Evolutionary conservation across 2,113 vertebrate species (phyloP), one percentile per base, ranked within the genome.

Genomic region (Tragelaphus imberbis): DNA sequence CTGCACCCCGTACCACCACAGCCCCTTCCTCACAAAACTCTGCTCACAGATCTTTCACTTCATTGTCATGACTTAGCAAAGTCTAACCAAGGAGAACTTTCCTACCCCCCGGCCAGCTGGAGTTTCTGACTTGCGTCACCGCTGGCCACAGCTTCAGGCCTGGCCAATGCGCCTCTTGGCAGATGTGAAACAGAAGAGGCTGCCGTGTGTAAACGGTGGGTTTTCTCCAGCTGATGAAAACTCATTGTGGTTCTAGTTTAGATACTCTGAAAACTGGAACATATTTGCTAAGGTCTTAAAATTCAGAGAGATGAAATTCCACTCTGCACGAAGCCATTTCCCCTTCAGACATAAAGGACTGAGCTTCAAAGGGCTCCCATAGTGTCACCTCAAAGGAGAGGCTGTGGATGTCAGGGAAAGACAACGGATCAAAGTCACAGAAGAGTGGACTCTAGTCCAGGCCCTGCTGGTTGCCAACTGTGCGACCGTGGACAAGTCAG

Each of bases 191-290:
- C 89, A 94, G 65, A 97, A 98, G 97, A 97, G 44, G 97, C 91
- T n/a, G 77, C 75, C 91, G 1, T 94, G 92, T 84, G 88, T 96
- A 97, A 98, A 97, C 11, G 14, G 12, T 95, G 95, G 95, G 92
- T 96, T 97, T 97, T 94, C 88, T 96, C 93, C 96, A 95, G 94
- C 94, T 91, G 91, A 96, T 95, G 97, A 97, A 98, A 98, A 97
- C n/a, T 95, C 79, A 19, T 25, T 97, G 97, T 68, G 96, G 96
- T 97, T 98, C 96, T 84, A 85, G 84, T 51, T 93, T 93, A 94
- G 77, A 97, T 82, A 80, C 58, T 56, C 61, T 56, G 84, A 90
- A 84, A 44, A 33, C 47, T 85, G 61, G 61, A 94, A 92, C 30
- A 58, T 80, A 86, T 86, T 88, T 91, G 88, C 36, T 58, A 92